Base-by-base conservation (phyloP, 2,113 vertebrate species). In the Syrmaticus mikado region DNA sequence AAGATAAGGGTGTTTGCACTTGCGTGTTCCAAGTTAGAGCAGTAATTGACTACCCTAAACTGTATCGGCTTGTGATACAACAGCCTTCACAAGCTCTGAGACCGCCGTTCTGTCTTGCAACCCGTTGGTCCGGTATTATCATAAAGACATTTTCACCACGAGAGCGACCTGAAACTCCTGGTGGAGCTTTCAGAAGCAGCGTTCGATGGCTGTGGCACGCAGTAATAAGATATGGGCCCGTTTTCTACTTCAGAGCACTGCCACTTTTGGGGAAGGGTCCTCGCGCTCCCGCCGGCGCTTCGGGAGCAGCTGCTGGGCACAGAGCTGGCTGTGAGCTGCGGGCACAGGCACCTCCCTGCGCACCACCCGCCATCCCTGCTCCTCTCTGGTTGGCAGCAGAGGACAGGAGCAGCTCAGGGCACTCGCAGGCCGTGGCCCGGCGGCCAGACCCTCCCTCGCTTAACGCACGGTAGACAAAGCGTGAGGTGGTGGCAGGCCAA, bases 171-270 rank as follows among this genome's bases (percentile, higher is more conserved):
- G 28, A 58, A 41, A 1, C 7, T 7, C 28, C 34, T 2, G 43
- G 36, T n/a, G 15, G 13, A 43, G 32, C 2, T 15, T 1, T 18
- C 4, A 43, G 3, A 7, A 61, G 30, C 4, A 2, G 68, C 55
- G 5, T 15, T 32, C 28, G 10, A 0, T 2, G 65, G 27, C 13
- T 16, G 43, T 3, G 58, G 34, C 41, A 6, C 0, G 1, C 38
- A 17, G 32, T 18, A 20, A 41, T 52, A 4, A 1, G 22, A 20
- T 50, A 18, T 1, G 2, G 27, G 15, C 4, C 28, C 6, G 2
- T 57, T 71, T 22, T 70, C 70, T 7, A 15, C 20, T 66, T 64
- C 4, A 21, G 46, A n/a, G 4, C 41, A 6, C 8, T 22, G 68
- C 7, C 20, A 1, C 8, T 78, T 24, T 3, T 17, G 70, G 30